Conservation (phyloP, 2,113 vertebrate species). For the Prochilodus magdalenae region DNA sequence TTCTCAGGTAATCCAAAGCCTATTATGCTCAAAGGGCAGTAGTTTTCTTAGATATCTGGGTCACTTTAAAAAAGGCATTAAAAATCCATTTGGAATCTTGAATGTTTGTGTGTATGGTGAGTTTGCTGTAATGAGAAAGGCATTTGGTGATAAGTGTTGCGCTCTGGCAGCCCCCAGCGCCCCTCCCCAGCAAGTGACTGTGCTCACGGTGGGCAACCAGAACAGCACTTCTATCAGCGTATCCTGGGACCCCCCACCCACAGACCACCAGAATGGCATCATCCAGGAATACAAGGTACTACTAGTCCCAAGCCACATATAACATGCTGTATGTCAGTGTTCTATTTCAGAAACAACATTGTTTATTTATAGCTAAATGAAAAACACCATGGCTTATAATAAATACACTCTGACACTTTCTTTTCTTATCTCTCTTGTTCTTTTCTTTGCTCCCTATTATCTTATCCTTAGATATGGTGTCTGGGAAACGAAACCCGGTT, state of each 20-base stretch:
- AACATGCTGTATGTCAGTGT: not conserved
- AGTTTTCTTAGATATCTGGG: slow-evolving; percentile 30
- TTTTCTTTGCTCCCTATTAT: slow-evolving; percentile 51
- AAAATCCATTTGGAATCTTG: slow-evolving; percentile 30
- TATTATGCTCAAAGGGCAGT: slow-evolving; percentile 29
- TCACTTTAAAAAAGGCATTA: slow-evolving; percentile 40
- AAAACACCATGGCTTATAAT: not conserved
- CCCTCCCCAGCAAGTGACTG: slow-evolving; percentile 96
- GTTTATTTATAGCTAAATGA: not conserved
- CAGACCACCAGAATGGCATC: slow-evolving; percentile 96
- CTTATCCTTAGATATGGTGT: slow-evolving; percentile 91
- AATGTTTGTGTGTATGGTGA: not conserved
- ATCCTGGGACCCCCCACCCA: slow-evolving; percentile 96
- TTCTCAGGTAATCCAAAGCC: slow-evolving; percentile 18
- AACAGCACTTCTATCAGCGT: slow-evolving; percentile 98
- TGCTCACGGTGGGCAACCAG: slow-evolving; percentile 92
- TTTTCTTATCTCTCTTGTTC: not conserved
- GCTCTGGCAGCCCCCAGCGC: slow-evolving; percentile 88
- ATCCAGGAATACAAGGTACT: slow-evolving; percentile 98
- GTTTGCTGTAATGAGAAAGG: slow-evolving; percentile 32
- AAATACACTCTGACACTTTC: not conserved
- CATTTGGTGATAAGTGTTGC: slow-evolving; percentile 35
- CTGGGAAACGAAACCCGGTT: slow-evolving; percentile 97
- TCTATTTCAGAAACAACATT: not conserved
- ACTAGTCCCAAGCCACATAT: not conserved